phyloP scores from a whole-genome alignment of 2,888 invertebrate genomes.

The Mechanitis messenoides region DNA sequence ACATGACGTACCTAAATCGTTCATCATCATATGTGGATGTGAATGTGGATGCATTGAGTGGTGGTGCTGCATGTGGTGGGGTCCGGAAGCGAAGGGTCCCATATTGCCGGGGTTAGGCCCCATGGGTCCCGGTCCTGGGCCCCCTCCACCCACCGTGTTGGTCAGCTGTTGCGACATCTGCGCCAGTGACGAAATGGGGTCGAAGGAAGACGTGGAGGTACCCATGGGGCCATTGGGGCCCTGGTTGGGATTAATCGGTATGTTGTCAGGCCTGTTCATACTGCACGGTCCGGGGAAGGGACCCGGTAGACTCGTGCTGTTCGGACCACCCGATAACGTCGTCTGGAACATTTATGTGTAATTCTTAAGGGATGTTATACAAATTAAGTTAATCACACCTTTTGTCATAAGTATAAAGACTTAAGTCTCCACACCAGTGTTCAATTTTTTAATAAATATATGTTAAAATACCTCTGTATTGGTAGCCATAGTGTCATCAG shows the following conservation, averaged over 20 bases:
- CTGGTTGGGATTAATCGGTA: slow-evolving; percentile 70
- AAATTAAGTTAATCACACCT: too few relatives aligned
- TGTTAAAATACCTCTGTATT: slow-evolving; percentile 49
- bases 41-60: slow-evolving; percentile 68
- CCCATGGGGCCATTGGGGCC: slow-evolving; percentile 77
- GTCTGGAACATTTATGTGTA: slow-evolving; percentile 41
- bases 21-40: slow-evolving; percentile 75
- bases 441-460: too few relatives aligned
- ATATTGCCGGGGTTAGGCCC: slow-evolving; percentile 55
- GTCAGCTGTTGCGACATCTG: slow-evolving; percentile 96
- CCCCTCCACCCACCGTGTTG: slow-evolving; percentile 79
- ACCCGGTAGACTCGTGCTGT: slow-evolving; percentile 68
- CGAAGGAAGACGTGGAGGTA: slow-evolving; percentile 80
- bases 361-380: too few relatives aligned
- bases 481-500: slow-evolving; percentile 55
- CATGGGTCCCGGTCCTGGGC: slow-evolving; percentile 57
- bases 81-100: slow-evolving; percentile 62
- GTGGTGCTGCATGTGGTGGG: slow-evolving; percentile 71
- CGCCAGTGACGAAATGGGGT: slow-evolving; percentile 94
- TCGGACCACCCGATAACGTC: slow-evolving; percentile 68
- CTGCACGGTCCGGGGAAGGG: slow-evolving; percentile 74
- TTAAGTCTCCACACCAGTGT: too few relatives aligned
- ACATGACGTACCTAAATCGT: slow-evolving; percentile 59
- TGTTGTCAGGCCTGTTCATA: slow-evolving; percentile 68
- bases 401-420: too few relatives aligned